Evolutionary conservation across 2,113 vertebrate species (phyloP), one percentile per base, ranked within the genome.

Genomic region (Canis aureus): DNA sequence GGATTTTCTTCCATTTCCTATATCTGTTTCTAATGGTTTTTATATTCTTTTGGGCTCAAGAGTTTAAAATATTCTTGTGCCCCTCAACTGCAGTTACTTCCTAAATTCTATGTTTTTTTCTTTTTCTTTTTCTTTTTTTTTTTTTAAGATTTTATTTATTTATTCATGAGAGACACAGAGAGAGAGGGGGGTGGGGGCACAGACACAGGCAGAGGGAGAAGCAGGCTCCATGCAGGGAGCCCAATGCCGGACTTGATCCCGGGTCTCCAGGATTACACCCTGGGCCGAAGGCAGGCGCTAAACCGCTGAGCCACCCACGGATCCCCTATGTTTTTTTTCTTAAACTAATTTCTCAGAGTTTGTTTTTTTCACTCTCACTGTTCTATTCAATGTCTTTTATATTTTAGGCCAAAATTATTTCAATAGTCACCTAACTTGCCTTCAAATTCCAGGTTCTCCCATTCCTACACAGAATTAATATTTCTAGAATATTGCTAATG

Each of bases 401-500:
- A 79, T 20, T 71, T 4, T 84, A 85, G 32, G 55, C 49, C 38
- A 71, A 60, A 27, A 71, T 71, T 73, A 69, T 69, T 78, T 90
- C 53, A 90, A 13, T 22, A 60, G 49, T 76, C 55, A 78, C 53
- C 76, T 51, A 29, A 83, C 53, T 69, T 71, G 74, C 60, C 53
- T 88, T 90, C 71, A 80, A 15, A 80, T 35, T 85, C 16, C n/a
- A 86, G 20, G 15, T 29, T 66, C 43, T 3, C 32, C 29, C 11
- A 22, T 38, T 59, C n/a, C 43, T 51, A 71, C 4, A 59, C 4
- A 53, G 53, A 51, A 43, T 78, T 55, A 78, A 67, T 84, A 57
- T 89, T 88, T 88, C 90, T 90, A 94, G 55, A 80, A 73, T 79
- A 49, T 57, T 80, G 29, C 27, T 80, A 64, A 64, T 57, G 62